Conservation (phyloP, 1,140 invertebrate species). For the Mya arenaria region DNA sequence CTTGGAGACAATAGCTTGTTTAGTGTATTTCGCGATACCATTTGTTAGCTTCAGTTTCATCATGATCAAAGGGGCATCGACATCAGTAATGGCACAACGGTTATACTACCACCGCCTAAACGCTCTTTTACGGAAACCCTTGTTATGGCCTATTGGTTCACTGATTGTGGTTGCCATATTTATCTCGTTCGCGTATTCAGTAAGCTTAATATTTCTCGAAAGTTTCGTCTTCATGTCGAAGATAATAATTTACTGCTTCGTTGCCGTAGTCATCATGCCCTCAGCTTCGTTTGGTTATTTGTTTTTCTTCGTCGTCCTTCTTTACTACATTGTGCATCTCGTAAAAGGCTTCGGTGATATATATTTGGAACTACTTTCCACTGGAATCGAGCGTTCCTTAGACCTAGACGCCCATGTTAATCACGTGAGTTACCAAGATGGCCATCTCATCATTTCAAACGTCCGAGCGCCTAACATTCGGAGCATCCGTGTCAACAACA, state of each 20-base stretch:
- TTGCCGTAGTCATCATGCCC: conserved; percentile 41
- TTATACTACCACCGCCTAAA: not conserved
- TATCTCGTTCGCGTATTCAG: conserved; percentile 5
- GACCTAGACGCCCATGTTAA: not conserved
- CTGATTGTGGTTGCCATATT: not conserved
- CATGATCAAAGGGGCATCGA: conserved; percentile 18
- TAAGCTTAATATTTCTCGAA: conserved; percentile 27
- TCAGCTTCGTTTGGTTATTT: conserved; percentile 38
- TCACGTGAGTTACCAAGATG: conserved; percentile 1
- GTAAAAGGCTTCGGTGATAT: conserved; percentile 19
- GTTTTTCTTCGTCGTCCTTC: conserved; percentile 30
- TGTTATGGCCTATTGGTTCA: not conserved
- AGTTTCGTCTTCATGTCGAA: conserved; percentile 34
- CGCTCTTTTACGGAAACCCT: not conserved
- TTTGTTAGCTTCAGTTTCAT: conserved; percentile 1
- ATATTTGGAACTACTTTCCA: conserved; percentile 30
- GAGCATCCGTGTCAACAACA: conserved; percentile 21
- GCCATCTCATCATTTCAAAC: conserved; percentile 24
- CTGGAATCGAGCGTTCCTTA: conserved; percentile 11
- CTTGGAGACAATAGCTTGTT: conserved; percentile 17
- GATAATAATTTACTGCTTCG: conserved; percentile 22
- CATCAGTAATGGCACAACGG: not conserved
- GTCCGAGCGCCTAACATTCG: not conserved
- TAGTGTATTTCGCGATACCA: not conserved
- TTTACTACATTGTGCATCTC: conserved; percentile 29